Evolutionary conservation across 1,140 invertebrate genomes (phyloP).

Genomic region (Aphelenchoides besseyi): DNA sequence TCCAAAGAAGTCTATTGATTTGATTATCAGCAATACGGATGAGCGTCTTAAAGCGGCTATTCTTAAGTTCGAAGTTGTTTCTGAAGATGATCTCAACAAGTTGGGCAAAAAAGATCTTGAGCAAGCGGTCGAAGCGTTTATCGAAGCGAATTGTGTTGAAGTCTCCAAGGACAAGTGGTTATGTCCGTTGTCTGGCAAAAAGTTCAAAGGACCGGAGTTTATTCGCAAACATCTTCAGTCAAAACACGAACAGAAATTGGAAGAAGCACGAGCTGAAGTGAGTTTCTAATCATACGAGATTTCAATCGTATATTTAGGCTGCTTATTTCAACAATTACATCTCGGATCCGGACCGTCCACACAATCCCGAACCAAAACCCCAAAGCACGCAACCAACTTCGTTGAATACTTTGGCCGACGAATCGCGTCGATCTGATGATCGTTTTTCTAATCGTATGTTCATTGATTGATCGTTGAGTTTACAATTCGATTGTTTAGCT

Average conservation of each 20-base stretch:
- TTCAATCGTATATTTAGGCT: constrained; percentile 64
- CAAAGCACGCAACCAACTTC: constrained; percentile 31
- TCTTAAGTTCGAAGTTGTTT: constrained; percentile 70
- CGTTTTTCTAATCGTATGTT: background rate
- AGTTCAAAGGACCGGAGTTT: constrained; percentile 98
- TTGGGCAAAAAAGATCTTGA: constrained; percentile 82
- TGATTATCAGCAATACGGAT: constrained; percentile 78
- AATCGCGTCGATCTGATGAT: background rate
- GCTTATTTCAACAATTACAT: constrained; percentile 98
- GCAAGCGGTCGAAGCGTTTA: constrained; percentile 87
- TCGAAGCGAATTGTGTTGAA: constrained; percentile 83
- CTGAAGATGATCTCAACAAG: constrained; percentile 78
- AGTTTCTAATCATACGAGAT: background rate
- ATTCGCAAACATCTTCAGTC: constrained; percentile 91
- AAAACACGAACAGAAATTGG: constrained; percentile 21
- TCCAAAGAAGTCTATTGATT: constrained; percentile 65
- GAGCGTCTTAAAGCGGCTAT: constrained; percentile 83
- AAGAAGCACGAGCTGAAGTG: constrained; percentile 13
- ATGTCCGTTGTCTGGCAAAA: constrained; percentile 95
- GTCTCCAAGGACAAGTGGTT: constrained; percentile 95
- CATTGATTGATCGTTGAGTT: background rate
- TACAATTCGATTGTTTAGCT: background rate
- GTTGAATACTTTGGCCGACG: constrained; percentile 10
- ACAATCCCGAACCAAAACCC: constrained; percentile 73
- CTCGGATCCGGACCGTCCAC: constrained; percentile 86